Conservation (phyloP, 2,797 vertebrate genomes). For the Sitta carolinensis region DNA sequence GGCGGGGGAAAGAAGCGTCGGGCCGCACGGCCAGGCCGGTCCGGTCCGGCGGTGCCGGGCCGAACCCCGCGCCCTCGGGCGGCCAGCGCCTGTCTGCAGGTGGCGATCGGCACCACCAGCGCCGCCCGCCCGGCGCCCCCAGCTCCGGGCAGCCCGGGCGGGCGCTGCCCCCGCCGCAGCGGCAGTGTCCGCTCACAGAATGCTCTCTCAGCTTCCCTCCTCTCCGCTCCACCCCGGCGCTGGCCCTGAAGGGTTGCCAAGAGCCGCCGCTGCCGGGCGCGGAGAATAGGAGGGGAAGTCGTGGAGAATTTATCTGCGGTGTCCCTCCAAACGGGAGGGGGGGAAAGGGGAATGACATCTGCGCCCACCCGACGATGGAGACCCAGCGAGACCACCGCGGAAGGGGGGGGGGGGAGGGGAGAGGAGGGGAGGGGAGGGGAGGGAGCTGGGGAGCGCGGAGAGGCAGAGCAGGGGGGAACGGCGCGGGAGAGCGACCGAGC, state of each 20-base stretch:
- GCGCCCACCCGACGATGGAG: background rate
- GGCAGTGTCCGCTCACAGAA: too few relatives aligned
- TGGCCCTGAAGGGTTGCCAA: background rate
- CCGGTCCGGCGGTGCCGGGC: too few relatives aligned
- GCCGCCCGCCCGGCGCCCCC: background rate
- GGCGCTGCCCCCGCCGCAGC: background rate
- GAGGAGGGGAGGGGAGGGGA: background rate
- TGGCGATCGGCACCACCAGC: constrained; percentile 71
- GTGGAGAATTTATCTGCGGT: background rate
- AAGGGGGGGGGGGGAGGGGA: background rate
- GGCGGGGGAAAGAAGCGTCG: fast-evolving
- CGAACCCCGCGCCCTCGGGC: background rate
- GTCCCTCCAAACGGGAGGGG: background rate
- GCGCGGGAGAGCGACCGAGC: background rate
- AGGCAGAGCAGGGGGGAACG: background rate
- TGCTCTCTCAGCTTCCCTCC: too few relatives aligned
- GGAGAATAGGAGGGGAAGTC: background rate
- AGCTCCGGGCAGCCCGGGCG: background rate
- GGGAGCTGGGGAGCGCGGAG: background rate
- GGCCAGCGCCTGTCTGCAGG: constrained; percentile 61
- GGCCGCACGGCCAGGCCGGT: fast-evolving
- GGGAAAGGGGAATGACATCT: background rate
- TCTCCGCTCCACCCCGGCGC: too few relatives aligned
- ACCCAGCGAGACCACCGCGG: background rate
- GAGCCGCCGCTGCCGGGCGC: background rate